phyloP scores from a whole-genome alignment of 2,113 vertebrate genomes.

The Polypterus senegalus region DNA sequence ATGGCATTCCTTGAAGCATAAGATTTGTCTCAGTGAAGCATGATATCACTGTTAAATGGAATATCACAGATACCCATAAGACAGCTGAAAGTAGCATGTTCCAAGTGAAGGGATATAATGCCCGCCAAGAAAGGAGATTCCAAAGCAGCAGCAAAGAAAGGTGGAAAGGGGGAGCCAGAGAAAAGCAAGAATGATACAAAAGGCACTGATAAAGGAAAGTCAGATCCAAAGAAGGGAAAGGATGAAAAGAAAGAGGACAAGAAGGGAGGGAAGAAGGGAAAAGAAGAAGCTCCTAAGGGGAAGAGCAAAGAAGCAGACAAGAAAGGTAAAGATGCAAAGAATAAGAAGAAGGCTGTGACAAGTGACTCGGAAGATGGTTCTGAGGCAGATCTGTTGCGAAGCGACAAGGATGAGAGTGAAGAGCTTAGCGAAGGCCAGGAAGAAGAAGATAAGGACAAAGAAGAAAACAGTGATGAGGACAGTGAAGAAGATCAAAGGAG shows the following conservation, averaged over 20 bases:
- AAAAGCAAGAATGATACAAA: slow-evolving; percentile 42
- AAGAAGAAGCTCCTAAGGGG: slow-evolving; percentile 41
- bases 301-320: slow-evolving; percentile 56
- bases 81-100: slow-evolving; percentile 36
- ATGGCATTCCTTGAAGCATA: no score
- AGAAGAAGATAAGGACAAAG: slow-evolving; percentile 33
- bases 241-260: slow-evolving; percentile 38
- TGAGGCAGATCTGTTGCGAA: slow-evolving; percentile 51
- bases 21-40: slow-evolving; percentile 15
- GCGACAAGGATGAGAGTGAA: slow-evolving; percentile 35
- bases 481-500: slow-evolving; percentile 42
- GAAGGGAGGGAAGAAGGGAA: slow-evolving; percentile 47
- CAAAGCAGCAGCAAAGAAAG: slow-evolving; percentile 40
- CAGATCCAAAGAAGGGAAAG: slow-evolving; percentile 17
- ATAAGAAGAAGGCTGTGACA: slow-evolving; percentile 54
- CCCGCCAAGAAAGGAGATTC: slow-evolving; percentile 62
- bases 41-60: not conserved
- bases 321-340: slow-evolving; percentile 58
- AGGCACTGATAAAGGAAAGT: slow-evolving; percentile 28
- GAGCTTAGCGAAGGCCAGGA: slow-evolving; percentile 33
- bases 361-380: slow-evolving; percentile 65
- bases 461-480: slow-evolving; percentile 41
- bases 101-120: slow-evolving; percentile 38
- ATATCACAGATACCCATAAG: not conserved
- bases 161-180: slow-evolving; percentile 42